These are phyloP conservation scores for Rhagonycha fulva DNA, from an alignment of 2,888 invertebrate species.

Conservation along the genomic window DNA sequence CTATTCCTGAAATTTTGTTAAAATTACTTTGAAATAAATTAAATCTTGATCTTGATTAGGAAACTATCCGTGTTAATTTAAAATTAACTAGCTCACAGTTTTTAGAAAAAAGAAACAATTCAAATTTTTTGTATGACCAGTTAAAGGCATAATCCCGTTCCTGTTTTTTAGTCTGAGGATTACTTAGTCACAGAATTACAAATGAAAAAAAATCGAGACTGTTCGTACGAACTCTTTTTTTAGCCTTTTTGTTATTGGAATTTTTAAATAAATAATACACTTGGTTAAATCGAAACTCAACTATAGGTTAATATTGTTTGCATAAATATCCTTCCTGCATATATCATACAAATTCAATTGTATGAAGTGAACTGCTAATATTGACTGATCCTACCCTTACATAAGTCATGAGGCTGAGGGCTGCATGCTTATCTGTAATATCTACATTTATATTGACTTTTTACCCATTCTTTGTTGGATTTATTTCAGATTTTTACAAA, in stretches of 20 bases:
- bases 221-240: too few relatives aligned
- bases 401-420: constrained; percentile 2
- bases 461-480: neutral
- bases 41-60: too few relatives aligned
- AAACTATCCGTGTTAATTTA: too few relatives aligned
- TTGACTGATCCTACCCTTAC: constrained; percentile 10
- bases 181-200: too few relatives aligned
- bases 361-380: constrained; percentile 12
- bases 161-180: too few relatives aligned
- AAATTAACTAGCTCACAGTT: too few relatives aligned
- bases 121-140: too few relatives aligned
- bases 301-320: neutral
- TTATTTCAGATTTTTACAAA: neutral
- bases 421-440: constrained; percentile 1
- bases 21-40: too few relatives aligned
- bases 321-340: neutral
- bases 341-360: constrained; percentile 11
- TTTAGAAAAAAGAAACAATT: too few relatives aligned
- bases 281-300: neutral
- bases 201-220: too few relatives aligned
- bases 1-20: too few relatives aligned
- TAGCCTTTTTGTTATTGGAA: neutral
- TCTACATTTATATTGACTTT: constrained; percentile 10
- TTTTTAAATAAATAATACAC: neutral
- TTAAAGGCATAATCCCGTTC: too few relatives aligned